phyloP scores from a whole-genome alignment of 1,140 invertebrate species.

The Sesamia nonagrioides region DNA sequence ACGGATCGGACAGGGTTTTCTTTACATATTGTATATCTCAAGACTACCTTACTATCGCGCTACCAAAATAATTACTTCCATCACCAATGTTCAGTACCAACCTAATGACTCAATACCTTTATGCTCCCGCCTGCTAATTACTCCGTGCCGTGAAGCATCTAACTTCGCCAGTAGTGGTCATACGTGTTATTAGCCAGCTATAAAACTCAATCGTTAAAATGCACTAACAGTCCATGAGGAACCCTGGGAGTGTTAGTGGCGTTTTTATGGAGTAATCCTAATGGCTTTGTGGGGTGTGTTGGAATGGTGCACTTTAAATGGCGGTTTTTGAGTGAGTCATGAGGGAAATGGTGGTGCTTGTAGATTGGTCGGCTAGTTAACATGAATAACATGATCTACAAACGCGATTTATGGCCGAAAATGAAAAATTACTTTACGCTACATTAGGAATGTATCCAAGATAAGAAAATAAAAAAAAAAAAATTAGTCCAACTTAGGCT shows the following conservation, averaged over 20 bases:
- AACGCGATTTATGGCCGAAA: too few species aligned
- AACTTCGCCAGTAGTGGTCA: background rate
- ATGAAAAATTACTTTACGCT: too few species aligned
- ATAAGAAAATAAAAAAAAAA: too few species aligned
- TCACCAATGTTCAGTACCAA: background rate
- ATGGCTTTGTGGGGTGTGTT: background rate
- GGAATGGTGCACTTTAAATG: background rate
- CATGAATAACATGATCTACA: too few species aligned
- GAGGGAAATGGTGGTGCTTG: background rate
- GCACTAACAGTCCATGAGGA: background rate
- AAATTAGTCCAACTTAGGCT: too few species aligned
- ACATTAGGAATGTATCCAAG: too few species aligned
- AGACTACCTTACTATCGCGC: too few species aligned
- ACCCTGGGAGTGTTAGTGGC: background rate
- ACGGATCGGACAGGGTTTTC: too few species aligned
- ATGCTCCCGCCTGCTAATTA: background rate
- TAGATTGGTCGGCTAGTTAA: too few species aligned
- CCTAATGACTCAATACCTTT: constrained; percentile 4
- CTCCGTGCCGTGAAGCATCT: background rate
- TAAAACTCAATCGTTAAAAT: constrained; percentile 16
- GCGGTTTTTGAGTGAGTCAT: constrained; percentile 7
- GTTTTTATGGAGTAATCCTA: constrained; percentile 11
- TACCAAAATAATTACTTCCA: background rate
- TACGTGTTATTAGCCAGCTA: background rate
- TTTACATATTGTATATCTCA: too few species aligned